Percentiles rank a stretch among this genome's conserved stretches.
These are phyloP conservation scores for Marcusenius ussheri DNA, from an alignment of 2,113 vertebrate species.

Conservation along the genomic window DNA sequence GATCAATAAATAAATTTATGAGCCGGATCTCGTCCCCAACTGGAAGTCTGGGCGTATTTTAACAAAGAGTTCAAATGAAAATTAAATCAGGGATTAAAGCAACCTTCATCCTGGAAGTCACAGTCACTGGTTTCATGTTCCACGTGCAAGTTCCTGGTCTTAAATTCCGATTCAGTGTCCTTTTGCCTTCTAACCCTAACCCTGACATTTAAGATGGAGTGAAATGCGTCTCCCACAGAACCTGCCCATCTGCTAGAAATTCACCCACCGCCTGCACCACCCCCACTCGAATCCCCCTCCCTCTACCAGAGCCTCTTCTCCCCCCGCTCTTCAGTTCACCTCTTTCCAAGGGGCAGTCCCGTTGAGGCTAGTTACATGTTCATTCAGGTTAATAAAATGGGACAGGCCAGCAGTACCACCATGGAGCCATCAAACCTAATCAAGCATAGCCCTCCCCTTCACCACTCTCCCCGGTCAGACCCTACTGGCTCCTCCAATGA, in stretches of 20 bases:
- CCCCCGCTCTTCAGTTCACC: background rate
- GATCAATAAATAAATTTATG: background rate
- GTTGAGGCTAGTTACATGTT: background rate
- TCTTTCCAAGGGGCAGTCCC: background rate
- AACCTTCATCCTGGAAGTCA: background rate
- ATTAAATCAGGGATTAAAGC: background rate
- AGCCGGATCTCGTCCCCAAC: background rate
- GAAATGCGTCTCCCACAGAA: background rate
- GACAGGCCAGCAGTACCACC: background rate
- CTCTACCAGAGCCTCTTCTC: background rate
- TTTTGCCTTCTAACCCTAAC: background rate
- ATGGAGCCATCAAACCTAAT: conserved; percentile 13
- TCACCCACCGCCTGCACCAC: background rate
- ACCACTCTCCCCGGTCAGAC: background rate
- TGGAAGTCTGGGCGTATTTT: background rate
- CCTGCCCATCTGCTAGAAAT: background rate
- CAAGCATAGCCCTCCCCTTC: background rate
- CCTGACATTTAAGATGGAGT: background rate
- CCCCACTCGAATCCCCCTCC: background rate
- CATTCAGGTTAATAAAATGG: background rate
- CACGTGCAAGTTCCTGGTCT: background rate
- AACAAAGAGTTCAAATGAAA: background rate
- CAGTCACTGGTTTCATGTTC: background rate
- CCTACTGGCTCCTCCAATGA: background rate
- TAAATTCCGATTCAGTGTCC: background rate